Evolutionary conservation across 1,140 invertebrate genomes (phyloP), one percentile per base, ranked within the genome.

Genomic region (Notospermus geniculatus): DNA sequence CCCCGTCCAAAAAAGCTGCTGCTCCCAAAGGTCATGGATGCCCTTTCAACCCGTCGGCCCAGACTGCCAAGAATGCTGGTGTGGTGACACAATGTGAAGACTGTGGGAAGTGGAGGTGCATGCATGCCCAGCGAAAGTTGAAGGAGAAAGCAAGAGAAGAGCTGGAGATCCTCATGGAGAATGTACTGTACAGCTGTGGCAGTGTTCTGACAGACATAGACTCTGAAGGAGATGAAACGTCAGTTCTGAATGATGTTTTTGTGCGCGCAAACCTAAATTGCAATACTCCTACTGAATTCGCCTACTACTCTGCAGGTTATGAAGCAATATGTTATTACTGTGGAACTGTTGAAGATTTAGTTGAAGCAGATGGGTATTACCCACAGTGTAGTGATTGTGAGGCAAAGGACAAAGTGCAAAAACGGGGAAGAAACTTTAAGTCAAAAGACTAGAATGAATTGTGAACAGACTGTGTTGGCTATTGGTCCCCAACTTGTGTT

Each of bases 21-120:
- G n/a, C n/a, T n/a, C n/a, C n/a, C n/a, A n/a, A n/a, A n/a, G 39
- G 39, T 11, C 39, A 43, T 43, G 39, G 19, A 43, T 13, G 11
- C 19, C 39, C 39, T 19, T 43, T 43, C 39, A 43, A 43, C 19
- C 39, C 39, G 11, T 13, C 39, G 19, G 39, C 39, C 11, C 39
- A 43, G 19, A 43, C 39, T 43, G 39, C 39, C 19, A 43, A 43
- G 19, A 43, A 43, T 43, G 39, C 19, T 43, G 39, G 39, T 43
- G 39, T 13, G 19, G 19, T 43, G 11, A 19, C 39, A 13, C 11
- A 13, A 13, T 43, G 39, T 43, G 19, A 19, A 11, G 39, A 43
- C 11, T 43, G 39, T 43, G 39, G 19, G 11, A 43, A 43, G 19
- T 43, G 11, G 11, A 11, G 39, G 11, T 11, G 11, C 19, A 13